Base-by-base conservation (phyloP, 2,113 vertebrate species). In the Ploceus nigricollis region DNA sequence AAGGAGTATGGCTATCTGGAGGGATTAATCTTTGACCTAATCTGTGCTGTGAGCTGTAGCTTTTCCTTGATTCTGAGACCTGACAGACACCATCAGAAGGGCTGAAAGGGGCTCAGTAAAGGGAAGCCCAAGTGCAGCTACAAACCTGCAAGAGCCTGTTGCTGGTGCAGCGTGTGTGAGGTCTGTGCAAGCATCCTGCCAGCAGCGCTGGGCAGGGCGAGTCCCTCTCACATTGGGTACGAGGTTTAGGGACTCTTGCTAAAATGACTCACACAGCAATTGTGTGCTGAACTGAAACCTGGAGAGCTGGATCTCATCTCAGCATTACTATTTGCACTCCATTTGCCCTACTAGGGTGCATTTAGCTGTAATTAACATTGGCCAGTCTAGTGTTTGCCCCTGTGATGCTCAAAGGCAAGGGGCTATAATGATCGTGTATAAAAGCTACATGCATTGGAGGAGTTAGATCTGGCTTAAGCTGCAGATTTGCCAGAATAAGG, bases 111-210 rank as follows among this genome's bases (percentile, higher is more conserved):
- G 7, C 11, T 83, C 5, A 7, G 1, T 27, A 51, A 81, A 77
- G 37, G 21, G 31, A 73, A 84, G 12, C 14, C n/a, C 5, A 8
- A 48, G 30, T 25, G 22, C 42, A 63, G 24, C 24, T 90, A 33
- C 13, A 45, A 24, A 24, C 12, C 6, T 48, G 45, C 20, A 16
- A 39, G 27, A 60, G 3, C 13, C 35, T 57, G 25, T 9, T 82
- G 17, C 39, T 92, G 28, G 8, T 70, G 39, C 19, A 4, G 1
- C 1, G 3, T 53, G 42, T 0, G 0, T 0, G 3, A 71, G 61
- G 20, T 27, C 76, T 71, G 30, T 27, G 50, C 12, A 7, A 88
- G 39, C 13, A n/a, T 50, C 51, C 23, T 44, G 42, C 15, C 16
- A 23, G 78, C 33, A 35, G 40, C 0, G 1, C 18, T 61, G 64